A percentile compares a stretch with the other conserved stretches of the same genome.
Evolutionary conservation across 30 jellyfish, hydroid and myxozoan species (phyloP).

Genomic region (Turritopsis rubra): DNA sequence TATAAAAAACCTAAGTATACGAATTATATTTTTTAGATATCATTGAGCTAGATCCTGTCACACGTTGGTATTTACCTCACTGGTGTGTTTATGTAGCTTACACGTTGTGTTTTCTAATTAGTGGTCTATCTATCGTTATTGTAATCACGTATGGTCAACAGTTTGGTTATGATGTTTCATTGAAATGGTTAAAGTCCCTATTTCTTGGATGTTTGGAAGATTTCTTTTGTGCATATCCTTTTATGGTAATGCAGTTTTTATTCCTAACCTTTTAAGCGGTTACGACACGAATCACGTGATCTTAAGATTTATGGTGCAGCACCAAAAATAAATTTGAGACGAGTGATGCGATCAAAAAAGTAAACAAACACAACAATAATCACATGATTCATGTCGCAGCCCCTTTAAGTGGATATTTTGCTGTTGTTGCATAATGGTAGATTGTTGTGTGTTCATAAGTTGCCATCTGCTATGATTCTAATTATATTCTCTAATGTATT

Average conservation of each 20-base stretch:
- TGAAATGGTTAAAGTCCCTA: conserved; percentile 66
- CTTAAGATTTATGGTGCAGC: too few species aligned
- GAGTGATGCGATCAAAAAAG: too few species aligned
- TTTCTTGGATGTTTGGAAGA: conserved; percentile 76
- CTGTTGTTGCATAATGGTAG: too few species aligned
- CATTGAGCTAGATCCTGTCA: conserved; percentile 54
- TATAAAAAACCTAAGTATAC: not conserved
- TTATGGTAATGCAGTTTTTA: conserved; percentile 43
- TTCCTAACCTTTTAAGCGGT: not conserved
- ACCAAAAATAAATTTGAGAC: too few species aligned
- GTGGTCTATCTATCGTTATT: conserved; percentile 48
- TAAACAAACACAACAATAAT: too few species aligned
- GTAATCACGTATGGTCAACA: conserved; percentile 81
- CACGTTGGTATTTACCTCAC: conserved; percentile 76
- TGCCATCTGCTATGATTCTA: too few species aligned
- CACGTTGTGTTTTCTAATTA: conserved; percentile 43
- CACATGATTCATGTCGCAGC: too few species aligned
- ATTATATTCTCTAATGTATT: too few species aligned
- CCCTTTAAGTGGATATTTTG: too few species aligned
- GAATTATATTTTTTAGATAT: conserved; percentile 35
- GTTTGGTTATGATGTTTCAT: conserved; percentile 73
- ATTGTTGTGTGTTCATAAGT: too few species aligned
- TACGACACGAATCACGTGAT: too few species aligned
- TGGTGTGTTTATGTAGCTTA: conserved; percentile 65
- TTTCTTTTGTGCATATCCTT: conserved; percentile 67